Percentiles rank a stretch among this genome's conserved stretches.
Conservation (phyloP, 2,888 invertebrate genomes). For the Nipponacmea schrenckii region DNA sequence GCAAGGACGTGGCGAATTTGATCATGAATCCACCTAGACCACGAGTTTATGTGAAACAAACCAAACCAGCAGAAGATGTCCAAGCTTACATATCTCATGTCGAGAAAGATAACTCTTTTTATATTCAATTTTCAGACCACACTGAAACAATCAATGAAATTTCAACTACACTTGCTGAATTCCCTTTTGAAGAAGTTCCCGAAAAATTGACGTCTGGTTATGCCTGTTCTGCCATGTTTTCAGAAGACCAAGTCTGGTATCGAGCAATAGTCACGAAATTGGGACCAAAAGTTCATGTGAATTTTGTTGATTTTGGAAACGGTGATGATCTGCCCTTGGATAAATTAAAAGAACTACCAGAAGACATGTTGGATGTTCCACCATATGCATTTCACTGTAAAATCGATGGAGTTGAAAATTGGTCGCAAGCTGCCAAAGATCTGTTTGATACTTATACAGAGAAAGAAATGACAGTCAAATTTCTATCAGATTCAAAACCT, state of each 20-base stretch:
- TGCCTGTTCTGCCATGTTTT: conserved; percentile 44
- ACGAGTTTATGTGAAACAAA: conserved; percentile 14
- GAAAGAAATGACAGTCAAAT: conserved; percentile 23
- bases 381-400: not conserved
- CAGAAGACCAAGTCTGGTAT: conserved; percentile 55
- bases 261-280: conserved; percentile 44
- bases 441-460: conserved; percentile 20
- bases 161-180: conserved; percentile 18
- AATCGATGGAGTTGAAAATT: not conserved
- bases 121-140: conserved; percentile 32
- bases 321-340: conserved; percentile 44
- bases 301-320: conserved; percentile 62
- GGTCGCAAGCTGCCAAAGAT: conserved; percentile 10
- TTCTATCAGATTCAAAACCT: conserved; percentile 15
- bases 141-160: conserved; percentile 19
- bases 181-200: conserved; percentile 15
- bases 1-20: not conserved
- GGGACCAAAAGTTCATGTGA: conserved; percentile 31
- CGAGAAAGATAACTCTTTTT: conserved; percentile 34
- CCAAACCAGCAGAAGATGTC: conserved; percentile 15
- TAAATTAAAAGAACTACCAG: conserved; percentile 33
- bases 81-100: conserved; percentile 33
- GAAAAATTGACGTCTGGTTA: conserved; percentile 20
- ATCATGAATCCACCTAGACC: conserved; percentile 13
- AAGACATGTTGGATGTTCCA: conserved; percentile 34